Percentiles rank a stretch among this genome's conserved stretches.
Evolutionary conservation across 2,113 vertebrate genomes (phyloP).

Genomic region (Myodes glareolus): DNA sequence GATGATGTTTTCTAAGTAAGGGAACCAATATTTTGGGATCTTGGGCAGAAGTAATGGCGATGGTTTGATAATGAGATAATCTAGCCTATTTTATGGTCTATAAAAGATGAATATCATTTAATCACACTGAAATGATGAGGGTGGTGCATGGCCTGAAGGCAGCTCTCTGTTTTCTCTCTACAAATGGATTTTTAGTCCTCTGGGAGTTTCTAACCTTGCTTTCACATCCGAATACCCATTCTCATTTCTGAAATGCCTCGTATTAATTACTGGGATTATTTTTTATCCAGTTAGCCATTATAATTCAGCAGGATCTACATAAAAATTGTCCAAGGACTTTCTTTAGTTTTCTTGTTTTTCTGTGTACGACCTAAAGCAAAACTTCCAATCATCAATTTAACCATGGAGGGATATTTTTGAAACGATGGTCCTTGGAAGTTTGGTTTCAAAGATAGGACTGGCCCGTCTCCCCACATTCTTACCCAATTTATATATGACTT

Average conservation of each 20-base stretch:
- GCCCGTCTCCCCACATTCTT: neutral
- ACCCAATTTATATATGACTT: neutral
- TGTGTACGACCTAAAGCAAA: neutral
- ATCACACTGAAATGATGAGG: neutral
- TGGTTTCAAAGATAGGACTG: neutral
- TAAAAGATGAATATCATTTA: constrained; percentile 28
- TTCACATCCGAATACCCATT: neutral
- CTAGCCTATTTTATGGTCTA: neutral
- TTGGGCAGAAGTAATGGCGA: neutral
- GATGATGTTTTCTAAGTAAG: constrained; percentile 31
- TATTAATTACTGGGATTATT: neutral
- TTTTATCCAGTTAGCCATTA: constrained; percentile 14
- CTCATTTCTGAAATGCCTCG: neutral
- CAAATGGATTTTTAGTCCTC: constrained; percentile 16
- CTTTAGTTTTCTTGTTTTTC: neutral
- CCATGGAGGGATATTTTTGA: neutral
- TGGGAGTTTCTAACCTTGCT: neutral
- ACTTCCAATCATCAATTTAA: neutral
- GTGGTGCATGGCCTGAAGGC: neutral
- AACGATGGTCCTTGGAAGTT: neutral
- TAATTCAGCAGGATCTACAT: neutral
- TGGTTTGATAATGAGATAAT: neutral
- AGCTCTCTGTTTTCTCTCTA: constrained; percentile 49
- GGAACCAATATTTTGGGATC: neutral
- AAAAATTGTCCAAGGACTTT: neutral